Percentiles rank a stretch among this genome's conserved stretches.
Conservation (phyloP, 2,113 vertebrate genomes). For the Cottus gobio region DNA sequence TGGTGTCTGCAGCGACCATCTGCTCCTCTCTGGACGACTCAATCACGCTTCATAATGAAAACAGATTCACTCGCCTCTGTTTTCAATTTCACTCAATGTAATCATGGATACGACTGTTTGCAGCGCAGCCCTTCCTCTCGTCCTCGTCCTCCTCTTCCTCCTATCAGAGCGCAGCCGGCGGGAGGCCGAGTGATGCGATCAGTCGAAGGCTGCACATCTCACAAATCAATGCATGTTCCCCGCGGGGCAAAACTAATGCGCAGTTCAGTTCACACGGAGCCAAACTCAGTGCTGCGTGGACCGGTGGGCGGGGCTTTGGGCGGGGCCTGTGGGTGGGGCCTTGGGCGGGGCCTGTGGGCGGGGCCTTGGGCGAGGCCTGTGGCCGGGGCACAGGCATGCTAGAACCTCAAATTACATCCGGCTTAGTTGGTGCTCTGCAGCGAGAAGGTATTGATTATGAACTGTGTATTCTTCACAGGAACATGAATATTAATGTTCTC, state of each 20-base stretch:
- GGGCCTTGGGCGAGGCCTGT: no score
- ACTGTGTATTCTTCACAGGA: no score
- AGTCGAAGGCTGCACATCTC: not conserved
- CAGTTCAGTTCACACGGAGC: slow-evolving; percentile 17
- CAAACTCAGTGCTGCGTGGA: no score
- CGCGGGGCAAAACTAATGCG: slow-evolving; percentile 1
- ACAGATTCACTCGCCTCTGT: slow-evolving; percentile 43
- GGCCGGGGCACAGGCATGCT: no score
- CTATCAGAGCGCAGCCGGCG: not conserved
- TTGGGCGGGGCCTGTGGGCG: no score
- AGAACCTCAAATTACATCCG: no score
- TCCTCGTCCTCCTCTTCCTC: not conserved
- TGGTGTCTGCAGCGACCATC: slow-evolving; percentile 40
- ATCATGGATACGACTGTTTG: slow-evolving; percentile 36
- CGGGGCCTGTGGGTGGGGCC: no score
- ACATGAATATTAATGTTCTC: no score
- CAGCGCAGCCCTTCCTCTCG: not conserved
- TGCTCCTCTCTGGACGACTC: slow-evolving; percentile 49
- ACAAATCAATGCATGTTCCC: slow-evolving; percentile 41
- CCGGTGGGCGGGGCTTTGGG: no score
- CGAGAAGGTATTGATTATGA: no score
- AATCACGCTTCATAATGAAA: slow-evolving; percentile 37
- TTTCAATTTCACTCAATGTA: slow-evolving; percentile 36
- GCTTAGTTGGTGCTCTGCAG: no score
- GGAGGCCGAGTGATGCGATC: slow-evolving; percentile 14